Base-by-base conservation (phyloP, 2,888 invertebrate genomes). In the Drosophila differens region DNA sequence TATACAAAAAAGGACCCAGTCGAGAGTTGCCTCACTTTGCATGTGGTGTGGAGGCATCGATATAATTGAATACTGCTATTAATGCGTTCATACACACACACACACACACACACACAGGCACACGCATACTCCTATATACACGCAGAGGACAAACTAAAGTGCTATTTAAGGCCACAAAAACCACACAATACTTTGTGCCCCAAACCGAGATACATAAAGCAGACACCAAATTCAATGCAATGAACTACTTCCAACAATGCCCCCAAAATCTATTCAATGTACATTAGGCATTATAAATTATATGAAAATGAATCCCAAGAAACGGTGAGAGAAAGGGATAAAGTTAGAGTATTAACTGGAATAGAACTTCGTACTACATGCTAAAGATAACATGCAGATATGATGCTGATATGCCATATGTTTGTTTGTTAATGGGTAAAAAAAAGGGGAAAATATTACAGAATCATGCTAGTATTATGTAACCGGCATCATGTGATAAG, bases 31-130 rank as follows among this genome's bases (percentile, higher is more conserved):
- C 52, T 47, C 37, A 54, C 70, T 57, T 51, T 71, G n/a, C 9
- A 37, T 30, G 28, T 3, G 28, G 64, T n/a, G 3, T 19, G 35
- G 60, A 44, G 51, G 69, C 65, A 70, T 63, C 73, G 75, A 77
- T 82, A 87, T 90, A 87, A 90, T 87, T 90, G 85, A 87, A 87
- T 87, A 89, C 80, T 81, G 78, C 72, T 73, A 74, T 84, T 89
- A 90, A 88, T 90, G 83, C 74, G 63, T 65, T 58, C 52, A 73
- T 58, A 41, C 62, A 32, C 54, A 62, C 60, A 57, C 57, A 39
- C 62, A 32, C 51, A 62, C 60, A 57, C 57, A 66, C 71, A 53
- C 68, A 66, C 71, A 57, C 54, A 57, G 52, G 33, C 59, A 39
- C 44, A 39, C 61, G 61, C 54, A 19, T 22, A 47, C 60, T 16